Evolutionary conservation across 2,888 invertebrate species (phyloP).

Genomic region (Melanargia galathea): DNA sequence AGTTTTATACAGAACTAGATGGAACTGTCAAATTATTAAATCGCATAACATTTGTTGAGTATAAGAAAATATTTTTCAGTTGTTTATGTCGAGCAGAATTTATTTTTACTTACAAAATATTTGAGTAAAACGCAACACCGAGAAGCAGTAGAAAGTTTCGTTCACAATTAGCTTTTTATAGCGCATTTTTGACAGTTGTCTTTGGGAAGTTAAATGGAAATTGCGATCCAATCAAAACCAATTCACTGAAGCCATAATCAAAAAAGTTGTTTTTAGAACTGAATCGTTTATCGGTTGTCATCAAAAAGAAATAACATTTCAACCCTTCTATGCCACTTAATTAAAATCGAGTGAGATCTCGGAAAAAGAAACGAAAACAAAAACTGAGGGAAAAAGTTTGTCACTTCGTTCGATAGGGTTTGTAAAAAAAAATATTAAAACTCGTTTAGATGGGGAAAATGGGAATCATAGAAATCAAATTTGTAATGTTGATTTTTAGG

Average conservation of each 20-base stretch:
- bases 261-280: slow-evolving; percentile 58
- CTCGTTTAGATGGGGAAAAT: slow-evolving; percentile 31
- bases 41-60: not conserved
- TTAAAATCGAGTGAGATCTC: slow-evolving; percentile 62
- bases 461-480: slow-evolving; percentile 30
- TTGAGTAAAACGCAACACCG: slow-evolving; percentile 1
- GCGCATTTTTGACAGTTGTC: slow-evolving; percentile 20
- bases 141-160: slow-evolving; percentile 6
- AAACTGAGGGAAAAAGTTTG: slow-evolving; percentile 36
- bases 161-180: slow-evolving; percentile 16
- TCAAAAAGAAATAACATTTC: slow-evolving; percentile 75
- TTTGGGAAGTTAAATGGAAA: slow-evolving; percentile 51
- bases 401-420: slow-evolving; percentile 45
- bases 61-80: not conserved
- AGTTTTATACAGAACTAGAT: not conserved
- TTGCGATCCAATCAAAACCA: slow-evolving; percentile 59
- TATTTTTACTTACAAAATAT: not conserved
- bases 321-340: slow-evolving; percentile 71
- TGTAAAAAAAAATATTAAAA: slow-evolving; percentile 42
- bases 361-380: slow-evolving; percentile 47
- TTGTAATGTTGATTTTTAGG: slow-evolving; percentile 21
- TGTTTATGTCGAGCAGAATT: not conserved
- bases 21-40: not conserved
- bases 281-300: slow-evolving; percentile 78
- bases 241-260: slow-evolving; percentile 57